Base-by-base conservation (phyloP, 2,113 vertebrate genomes). In the Psettodes erumei region DNA sequence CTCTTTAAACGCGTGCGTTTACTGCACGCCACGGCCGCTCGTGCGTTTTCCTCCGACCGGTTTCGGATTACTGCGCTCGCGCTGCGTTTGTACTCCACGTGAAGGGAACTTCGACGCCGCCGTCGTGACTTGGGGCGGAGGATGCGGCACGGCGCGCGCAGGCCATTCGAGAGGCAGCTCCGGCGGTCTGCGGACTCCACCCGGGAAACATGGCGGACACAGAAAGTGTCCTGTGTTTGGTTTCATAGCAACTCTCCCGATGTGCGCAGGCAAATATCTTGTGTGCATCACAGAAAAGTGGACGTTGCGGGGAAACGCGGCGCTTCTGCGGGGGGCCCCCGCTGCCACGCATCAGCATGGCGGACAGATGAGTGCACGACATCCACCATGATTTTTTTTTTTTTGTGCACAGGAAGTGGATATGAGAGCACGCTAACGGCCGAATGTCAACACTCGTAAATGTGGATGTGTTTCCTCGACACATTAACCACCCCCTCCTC, bases 21-120 rank as follows among this genome's bases (percentile, higher is more conserved):
- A 85, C 84, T 60, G 83, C 77, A 75, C 69, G 82, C 70, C 71
- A 74, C 74, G 48, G 72, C 69, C 53, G 48, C 61, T 77, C 67
- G 56, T 82, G 72, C 58, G 19, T 71, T 85, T 71, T 23, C 30
- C 64, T 79, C 59, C 2, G 21, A 48, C 54, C 25, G 83, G 60
- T 69, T 75, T 77, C n/a, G 63, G 71, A 84, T 86, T 81, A 61
- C 58, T 56, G 59, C 18, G 1, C 40, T 61, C 75, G 50, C n/a
- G 25, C 37, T 21, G 5, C 61, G 67, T 80, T 85, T 76, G 81
- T n/a, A 30, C 66, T 78, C 32, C 37, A n/a, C 43, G 1, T 25
- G 51, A 75, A 58, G 43, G 56, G 73, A 73, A 79, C 0, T n/a
- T n/a, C n/a, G n/a, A n/a, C n/a, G n/a, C n/a, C n/a, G n/a, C n/a